phyloP scores from a whole-genome alignment of 2,888 invertebrate genomes.

The Flexamia atlantica region DNA sequence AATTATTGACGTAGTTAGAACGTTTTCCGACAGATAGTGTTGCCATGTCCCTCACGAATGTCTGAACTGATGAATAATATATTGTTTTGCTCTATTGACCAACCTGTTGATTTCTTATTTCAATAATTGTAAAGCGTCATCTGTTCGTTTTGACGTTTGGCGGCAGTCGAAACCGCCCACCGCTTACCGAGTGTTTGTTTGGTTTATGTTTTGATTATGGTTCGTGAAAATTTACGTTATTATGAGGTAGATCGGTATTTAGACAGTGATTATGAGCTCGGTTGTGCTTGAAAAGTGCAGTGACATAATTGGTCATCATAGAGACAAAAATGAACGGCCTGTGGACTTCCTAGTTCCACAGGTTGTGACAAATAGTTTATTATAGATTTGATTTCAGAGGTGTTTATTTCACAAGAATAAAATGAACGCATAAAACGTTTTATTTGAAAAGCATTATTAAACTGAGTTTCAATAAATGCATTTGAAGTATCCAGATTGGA shows the following conservation, averaged over 20 bases:
- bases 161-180: neutral
- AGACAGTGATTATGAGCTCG: too few species aligned
- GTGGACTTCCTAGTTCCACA: slow-evolving; percentile 25
- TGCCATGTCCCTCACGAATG: neutral
- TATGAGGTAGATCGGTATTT: too few species aligned
- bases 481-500: too few species aligned
- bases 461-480: too few species aligned
- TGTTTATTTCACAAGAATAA: too few species aligned
- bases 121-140: slow-evolving; percentile 8
- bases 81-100: neutral
- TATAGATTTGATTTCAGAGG: too few species aligned
- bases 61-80: neutral
- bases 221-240: neutral
- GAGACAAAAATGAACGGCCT: slow-evolving; percentile 12
- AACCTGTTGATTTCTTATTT: slow-evolving; percentile 4
- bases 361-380: too few species aligned
- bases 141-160: neutral
- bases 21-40: neutral
- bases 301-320: slow-evolving; percentile 6
- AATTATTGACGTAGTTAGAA: neutral
- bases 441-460: too few species aligned
- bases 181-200: neutral
- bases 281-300: neutral
- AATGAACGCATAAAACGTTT: too few species aligned
- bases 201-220: neutral